Base-by-base conservation (phyloP, 2,797 vertebrate species). In the Cyprinella venusta region DNA sequence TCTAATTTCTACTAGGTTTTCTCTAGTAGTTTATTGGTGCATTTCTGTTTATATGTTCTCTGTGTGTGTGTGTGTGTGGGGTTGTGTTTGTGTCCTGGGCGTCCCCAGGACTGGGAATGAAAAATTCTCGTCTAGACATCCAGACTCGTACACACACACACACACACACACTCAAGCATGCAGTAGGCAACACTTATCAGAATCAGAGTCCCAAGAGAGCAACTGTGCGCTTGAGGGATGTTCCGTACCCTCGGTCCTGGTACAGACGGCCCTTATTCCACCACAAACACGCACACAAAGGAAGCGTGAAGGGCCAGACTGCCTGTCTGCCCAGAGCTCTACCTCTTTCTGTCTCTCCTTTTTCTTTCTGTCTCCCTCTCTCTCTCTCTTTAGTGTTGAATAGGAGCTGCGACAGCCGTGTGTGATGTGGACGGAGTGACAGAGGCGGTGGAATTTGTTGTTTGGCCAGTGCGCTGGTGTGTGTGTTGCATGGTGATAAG, bases 401-500 rank as follows among this genome's bases (percentile, higher is more conserved):
- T 86, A 85, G 82, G 71, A 91, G 82, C 87, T 88, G 86, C 85
- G 82, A 84, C 72, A 67, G 77, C 83, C 79, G 80, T 84, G 79
- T 88, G 86, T 88, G 90, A 91, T 88, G 91, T 93, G 90, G 90
- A 88, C 88, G 90, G 87, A 89, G 89, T 89, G 92, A 90, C 91
- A 83, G 87, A 79, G 91, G 86, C 90, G 90, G 83, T 86, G 92
- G 95, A 92, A 93, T 92, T 95, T 95, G 91, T 92, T 91, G 89
- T 92, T 95, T 90, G 89, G 91, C 82, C 85, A 89, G 92, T 93
- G 69, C n/a, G 45, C 54, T 68, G 45, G 52, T 42, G 81, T 75
- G 54, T 85, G 82, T 85, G 94, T 95, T 94, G 92, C 90, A 91
- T 91, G 84, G 91, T 84, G 95, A 97, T 95, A 95, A 96, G 94